Evolutionary conservation across 2,888 invertebrate species (phyloP).

Genomic region (Diarsia dahlii): DNA sequence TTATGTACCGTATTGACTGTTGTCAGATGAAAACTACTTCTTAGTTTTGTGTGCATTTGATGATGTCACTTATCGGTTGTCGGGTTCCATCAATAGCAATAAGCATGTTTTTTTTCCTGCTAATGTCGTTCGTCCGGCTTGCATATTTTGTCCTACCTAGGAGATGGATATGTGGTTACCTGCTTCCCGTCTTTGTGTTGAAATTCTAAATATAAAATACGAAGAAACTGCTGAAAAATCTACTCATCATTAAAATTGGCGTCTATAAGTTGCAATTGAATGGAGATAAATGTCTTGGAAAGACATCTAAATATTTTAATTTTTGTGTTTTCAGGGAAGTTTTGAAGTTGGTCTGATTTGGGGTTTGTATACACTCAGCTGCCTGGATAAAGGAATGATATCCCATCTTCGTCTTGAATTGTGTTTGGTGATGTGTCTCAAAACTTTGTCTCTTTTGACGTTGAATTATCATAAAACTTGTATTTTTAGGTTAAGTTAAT

Average conservation of each 20-base stretch:
- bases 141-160: conserved; percentile 54
- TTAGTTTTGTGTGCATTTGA: conserved; percentile 39
- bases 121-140: conserved; percentile 60
- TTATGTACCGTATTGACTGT: conserved; percentile 28
- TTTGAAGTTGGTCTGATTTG: conserved; percentile 82
- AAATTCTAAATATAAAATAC: conserved; percentile 36
- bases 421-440: conserved; percentile 71
- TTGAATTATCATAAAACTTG: conserved; percentile 77
- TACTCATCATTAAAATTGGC: conserved; percentile 66
- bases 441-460: conserved; percentile 74
- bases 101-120: conserved; percentile 60
- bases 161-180: conserved; percentile 53
- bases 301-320: conserved; percentile 73
- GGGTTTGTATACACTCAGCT: conserved; percentile 80
- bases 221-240: conserved; percentile 69
- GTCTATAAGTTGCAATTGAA: conserved; percentile 51
- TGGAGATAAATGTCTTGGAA: conserved; percentile 45
- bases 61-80: conserved; percentile 40
- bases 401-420: conserved; percentile 73
- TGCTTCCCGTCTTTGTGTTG: conserved; percentile 55
- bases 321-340: conserved; percentile 85
- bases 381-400: conserved; percentile 78
- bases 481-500: conserved; percentile 82
- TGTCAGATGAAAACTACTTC: conserved; percentile 30
- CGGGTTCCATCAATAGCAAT: conserved; percentile 43